Base-by-base conservation (phyloP, 2,113 vertebrate species). In the Corydoras sp. region DNA sequence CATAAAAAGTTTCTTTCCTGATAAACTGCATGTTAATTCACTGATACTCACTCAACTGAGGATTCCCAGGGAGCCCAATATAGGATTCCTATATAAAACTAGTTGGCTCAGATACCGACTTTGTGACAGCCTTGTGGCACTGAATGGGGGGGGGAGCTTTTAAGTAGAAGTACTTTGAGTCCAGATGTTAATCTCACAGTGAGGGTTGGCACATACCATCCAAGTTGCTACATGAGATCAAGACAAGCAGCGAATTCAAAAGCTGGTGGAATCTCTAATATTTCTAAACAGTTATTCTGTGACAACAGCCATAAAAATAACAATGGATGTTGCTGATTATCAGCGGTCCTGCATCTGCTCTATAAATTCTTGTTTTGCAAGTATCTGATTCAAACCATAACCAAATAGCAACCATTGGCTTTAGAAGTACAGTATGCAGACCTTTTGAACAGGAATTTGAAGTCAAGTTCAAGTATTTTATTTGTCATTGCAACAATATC, bases 111-210 rank as follows among this genome's bases (percentile, higher is more conserved):
- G 53, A 72, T 77, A 65, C 65, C 61, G 65, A 68, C 61, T 69
- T 61, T 68, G 51, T 68, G 59, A 71, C 71, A 72, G 66, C 31
- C 59, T 15, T 74, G 68, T 80, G 75, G 58, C 62, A 73, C 18
- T 74, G 63, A 59, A 60, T 72, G 69, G 77, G 14, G 51, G 61
- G 43, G 31, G 54, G 2, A n/a, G 56, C 53, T 65, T 72, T 72
- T 35, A 51, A 65, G 18, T 72, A 58, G 61, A 70, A 71, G 18
- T 58, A 65, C 56, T 62, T 56, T 50, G 58, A 50, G 60, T 61
- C 69, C 73, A 75, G 69, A 75, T 78, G 77, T 75, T 71, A 59
- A 69, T 67, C 68, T 62, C 64, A 73, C 63, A 35, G 65, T 24
- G 13, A 60, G 31, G n/a, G 43, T 14, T 4, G 10, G 24, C 11